phyloP scores from a whole-genome alignment of 1,140 invertebrate species.

The Drosophila ficusphila region DNA sequence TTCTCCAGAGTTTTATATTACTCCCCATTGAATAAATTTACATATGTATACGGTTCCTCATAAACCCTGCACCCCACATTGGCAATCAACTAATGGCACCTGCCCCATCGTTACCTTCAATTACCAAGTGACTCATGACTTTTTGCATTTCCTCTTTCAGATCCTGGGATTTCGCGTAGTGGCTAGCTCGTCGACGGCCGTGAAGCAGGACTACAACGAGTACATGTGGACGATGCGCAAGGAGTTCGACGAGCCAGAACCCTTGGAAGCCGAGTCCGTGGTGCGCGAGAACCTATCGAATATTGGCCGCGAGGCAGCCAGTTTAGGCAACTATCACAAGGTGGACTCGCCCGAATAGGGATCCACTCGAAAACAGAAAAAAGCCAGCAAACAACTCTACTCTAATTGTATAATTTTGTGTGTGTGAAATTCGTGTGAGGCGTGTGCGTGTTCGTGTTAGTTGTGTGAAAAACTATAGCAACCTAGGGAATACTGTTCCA shows the following conservation, averaged over 20 bases:
- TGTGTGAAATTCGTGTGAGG: slow-evolving; percentile 28
- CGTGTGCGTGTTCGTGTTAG: slow-evolving; percentile 19
- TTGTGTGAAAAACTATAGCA: slow-evolving; percentile 62
- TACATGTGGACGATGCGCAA: slow-evolving; percentile 97
- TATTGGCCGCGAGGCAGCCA: slow-evolving; percentile 85
- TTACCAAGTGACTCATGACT: slow-evolving; percentile 5
- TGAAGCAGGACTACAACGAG: slow-evolving; percentile 94
- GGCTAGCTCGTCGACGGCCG: slow-evolving; percentile 92
- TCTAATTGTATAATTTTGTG: slow-evolving; percentile 50
- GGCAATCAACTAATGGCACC: slow-evolving; percentile 3
- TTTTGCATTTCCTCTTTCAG: slow-evolving; percentile 62
- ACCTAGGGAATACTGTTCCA: slow-evolving; percentile 49
- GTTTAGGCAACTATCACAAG: slow-evolving; percentile 83
- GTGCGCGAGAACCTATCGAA: slow-evolving; percentile 87
- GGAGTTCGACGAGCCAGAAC: slow-evolving; percentile 93
- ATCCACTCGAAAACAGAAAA: slow-evolving; percentile 14
- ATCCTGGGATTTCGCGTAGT: slow-evolving; percentile 94
- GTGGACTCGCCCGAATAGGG: slow-evolving; percentile 82
- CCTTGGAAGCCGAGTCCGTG: slow-evolving; percentile 86
- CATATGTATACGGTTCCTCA: too few species aligned
- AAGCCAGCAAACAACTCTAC: slow-evolving; percentile 27
- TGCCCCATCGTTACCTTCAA: neutral
- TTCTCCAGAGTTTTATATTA: too few species aligned
- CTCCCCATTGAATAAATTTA: too few species aligned
- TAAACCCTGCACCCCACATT: too few species aligned